phyloP scores from a whole-genome alignment of 2,797 vertebrate genomes.

The Loriculus beryllinus region DNA sequence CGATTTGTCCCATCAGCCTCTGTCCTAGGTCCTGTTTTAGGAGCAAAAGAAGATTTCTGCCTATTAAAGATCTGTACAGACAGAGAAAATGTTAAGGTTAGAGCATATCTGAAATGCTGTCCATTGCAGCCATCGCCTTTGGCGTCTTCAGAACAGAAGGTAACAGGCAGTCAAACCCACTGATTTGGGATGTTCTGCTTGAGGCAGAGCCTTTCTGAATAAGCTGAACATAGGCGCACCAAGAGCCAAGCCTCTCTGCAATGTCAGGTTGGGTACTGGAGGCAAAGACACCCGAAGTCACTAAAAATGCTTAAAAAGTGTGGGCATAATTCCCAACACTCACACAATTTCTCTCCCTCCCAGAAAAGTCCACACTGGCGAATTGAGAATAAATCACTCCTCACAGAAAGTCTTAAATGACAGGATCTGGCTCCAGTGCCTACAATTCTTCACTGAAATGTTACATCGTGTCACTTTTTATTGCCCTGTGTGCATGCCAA shows the following conservation, averaged over 20 bases:
- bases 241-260: not conserved
- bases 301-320: not conserved
- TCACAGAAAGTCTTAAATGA: conserved; percentile 42
- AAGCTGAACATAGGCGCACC: not conserved
- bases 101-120: not conserved
- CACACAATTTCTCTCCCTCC: not conserved
- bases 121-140: not conserved
- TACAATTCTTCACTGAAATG: conserved; percentile 36
- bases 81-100: not conserved
- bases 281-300: conserved; percentile 3
- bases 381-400: conserved; percentile 34
- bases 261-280: not conserved
- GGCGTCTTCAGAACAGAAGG: not conserved
- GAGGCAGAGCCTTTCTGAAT: not conserved
- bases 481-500: conserved; percentile 20
- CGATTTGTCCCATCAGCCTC: conserved; percentile 7
- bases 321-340: conserved; percentile 19
- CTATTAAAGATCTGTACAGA: not conserved
- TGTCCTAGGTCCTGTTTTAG: not conserved
- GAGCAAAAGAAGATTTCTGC: not conserved
- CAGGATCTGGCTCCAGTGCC: conserved; percentile 8
- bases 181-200: not conserved
- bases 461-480: conserved; percentile 12
- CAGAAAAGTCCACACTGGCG: conserved; percentile 9
- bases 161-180: not conserved